These are phyloP conservation scores for Scalopus aquaticus DNA, from an alignment of 2,113 vertebrate species.

Conservation along the genomic window DNA sequence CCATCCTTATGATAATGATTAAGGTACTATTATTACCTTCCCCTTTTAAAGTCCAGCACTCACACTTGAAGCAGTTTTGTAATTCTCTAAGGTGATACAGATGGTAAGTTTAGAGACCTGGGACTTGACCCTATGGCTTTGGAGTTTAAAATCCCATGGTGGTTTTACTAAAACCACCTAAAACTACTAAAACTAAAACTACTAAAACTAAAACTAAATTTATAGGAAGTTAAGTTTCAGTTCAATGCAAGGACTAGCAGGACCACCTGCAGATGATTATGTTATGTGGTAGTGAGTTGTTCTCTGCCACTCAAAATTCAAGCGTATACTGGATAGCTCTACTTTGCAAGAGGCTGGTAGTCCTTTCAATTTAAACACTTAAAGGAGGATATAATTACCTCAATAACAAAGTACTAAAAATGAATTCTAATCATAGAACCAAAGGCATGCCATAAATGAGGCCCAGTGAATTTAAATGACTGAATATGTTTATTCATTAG, in stretches of 20 bases:
- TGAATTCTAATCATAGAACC: background rate
- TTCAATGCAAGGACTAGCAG: background rate
- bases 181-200: no score
- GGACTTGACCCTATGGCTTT: background rate
- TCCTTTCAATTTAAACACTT: background rate
- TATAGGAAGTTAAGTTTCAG: background rate
- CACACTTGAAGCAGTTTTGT: background rate
- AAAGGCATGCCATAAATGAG: background rate
- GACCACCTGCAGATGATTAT: background rate
- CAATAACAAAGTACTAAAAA: constrained; percentile 3
- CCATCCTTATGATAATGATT: constrained; percentile 31
- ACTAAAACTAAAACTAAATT: no score
- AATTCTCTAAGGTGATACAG: constrained; percentile 22
- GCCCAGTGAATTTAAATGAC: background rate
- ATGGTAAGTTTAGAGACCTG: background rate
- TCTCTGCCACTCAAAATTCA: background rate
- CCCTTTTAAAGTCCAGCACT: background rate
- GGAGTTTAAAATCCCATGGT: background rate
- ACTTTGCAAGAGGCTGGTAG: background rate
- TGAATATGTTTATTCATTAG: background rate
- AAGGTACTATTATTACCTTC: background rate
- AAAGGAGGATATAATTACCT: background rate
- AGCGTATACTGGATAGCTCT: background rate
- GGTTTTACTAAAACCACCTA: constrained; percentile 28
- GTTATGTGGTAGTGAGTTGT: background rate